phyloP scores from a whole-genome alignment of 2,888 invertebrate species.

The Theretra japonica region DNA sequence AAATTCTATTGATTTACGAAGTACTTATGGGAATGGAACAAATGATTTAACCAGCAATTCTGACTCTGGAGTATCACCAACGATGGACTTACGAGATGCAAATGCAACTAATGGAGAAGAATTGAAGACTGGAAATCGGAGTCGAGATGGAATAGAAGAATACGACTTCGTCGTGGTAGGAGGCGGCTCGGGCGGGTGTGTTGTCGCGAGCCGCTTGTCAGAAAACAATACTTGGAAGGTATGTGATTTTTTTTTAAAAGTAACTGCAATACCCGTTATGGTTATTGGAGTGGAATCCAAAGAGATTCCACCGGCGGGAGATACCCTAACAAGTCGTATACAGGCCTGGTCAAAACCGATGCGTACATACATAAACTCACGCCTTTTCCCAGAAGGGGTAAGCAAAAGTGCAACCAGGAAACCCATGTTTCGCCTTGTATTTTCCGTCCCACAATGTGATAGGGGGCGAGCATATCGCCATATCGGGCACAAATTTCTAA shows the following conservation, averaged over 20 bases:
- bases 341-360: no score
- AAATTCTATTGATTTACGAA: not conserved
- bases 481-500: no score
- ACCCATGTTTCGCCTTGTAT: no score
- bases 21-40: not conserved
- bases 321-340: no score
- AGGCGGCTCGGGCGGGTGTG: conserved; percentile 33
- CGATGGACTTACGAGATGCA: not conserved
- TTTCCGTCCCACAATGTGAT: no score
- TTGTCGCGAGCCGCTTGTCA: conserved; percentile 33
- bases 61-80: not conserved
- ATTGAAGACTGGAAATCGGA: not conserved
- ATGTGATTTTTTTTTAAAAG: not conserved
- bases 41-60: not conserved
- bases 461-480: no score
- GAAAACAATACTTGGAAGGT: conserved; percentile 34
- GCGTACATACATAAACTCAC: no score
- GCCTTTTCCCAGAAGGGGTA: no score
- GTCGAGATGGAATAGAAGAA: not conserved
- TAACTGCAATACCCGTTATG: no score
- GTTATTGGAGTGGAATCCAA: no score
- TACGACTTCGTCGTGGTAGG: conserved; percentile 34
- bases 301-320: no score
- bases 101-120: not conserved
- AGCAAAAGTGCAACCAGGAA: no score